Percentiles rank a stretch among this genome's conserved stretches.
Conservation (phyloP, 2,888 invertebrate species). For the Drosophila hamatofila region DNA sequence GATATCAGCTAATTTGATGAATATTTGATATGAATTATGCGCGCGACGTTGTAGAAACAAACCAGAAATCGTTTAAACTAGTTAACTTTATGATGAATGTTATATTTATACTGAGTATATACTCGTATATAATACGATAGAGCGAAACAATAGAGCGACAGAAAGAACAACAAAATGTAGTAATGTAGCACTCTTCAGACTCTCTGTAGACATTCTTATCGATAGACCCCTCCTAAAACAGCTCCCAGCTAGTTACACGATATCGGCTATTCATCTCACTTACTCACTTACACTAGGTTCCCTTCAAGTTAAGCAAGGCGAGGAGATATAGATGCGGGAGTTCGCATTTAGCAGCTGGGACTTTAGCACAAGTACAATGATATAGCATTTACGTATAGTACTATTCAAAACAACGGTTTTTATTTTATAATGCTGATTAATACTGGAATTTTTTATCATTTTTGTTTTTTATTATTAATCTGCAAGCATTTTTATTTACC, state of each 20-base stretch:
- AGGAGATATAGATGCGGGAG: constrained; percentile 29
- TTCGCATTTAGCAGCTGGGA: constrained; percentile 50
- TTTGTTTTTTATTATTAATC: constrained; percentile 27
- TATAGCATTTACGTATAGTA: constrained; percentile 27
- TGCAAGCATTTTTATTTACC: constrained; percentile 32
- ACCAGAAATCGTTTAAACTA: constrained; percentile 68
- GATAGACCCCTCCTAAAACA: constrained; percentile 10
- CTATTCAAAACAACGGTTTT: not conserved
- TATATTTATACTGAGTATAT: constrained; percentile 68
- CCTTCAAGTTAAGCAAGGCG: constrained; percentile 40
- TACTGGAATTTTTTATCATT: constrained; percentile 27
- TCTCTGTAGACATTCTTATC: constrained; percentile 7
- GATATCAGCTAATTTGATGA: constrained; percentile 61
- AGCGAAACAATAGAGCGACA: constrained; percentile 22
- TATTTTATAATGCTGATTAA: constrained; percentile 30
- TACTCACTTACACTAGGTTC: not conserved
- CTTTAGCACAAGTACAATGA: constrained; percentile 59
- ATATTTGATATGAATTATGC: constrained; percentile 51
- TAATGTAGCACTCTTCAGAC: constrained; percentile 18
- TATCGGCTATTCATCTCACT: not conserved
- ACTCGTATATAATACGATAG: no score
- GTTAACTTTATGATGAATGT: constrained; percentile 64
- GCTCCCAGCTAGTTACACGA: constrained; percentile 10
- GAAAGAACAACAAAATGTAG: constrained; percentile 30
- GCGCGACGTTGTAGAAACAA: constrained; percentile 52